Evolutionary conservation across 2,888 invertebrate species (phyloP).

Genomic region (Trichogramma dendrolimi): DNA sequence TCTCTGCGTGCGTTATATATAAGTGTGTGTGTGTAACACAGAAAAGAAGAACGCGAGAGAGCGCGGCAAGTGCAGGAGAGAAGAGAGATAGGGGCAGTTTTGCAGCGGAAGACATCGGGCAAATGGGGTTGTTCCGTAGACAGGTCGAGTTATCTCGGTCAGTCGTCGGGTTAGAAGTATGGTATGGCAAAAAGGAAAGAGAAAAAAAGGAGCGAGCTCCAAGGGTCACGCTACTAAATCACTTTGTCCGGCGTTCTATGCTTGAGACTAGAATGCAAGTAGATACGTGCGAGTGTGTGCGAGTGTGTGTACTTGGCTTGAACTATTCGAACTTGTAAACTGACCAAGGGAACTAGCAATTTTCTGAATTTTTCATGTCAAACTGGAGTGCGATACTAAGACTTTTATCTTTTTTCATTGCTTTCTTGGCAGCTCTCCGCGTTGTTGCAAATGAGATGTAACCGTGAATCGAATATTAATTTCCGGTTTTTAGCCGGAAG

Average conservation of each 20-base stretch:
- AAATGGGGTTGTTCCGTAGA: slow-evolving; percentile 51
- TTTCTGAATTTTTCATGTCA: slow-evolving; percentile 19
- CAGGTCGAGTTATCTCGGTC: slow-evolving; percentile 51
- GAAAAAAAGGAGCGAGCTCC: slow-evolving; percentile 7
- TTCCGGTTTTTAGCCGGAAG: too few species aligned
- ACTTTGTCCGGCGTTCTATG: slow-evolving; percentile 31
- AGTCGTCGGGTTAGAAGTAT: slow-evolving; percentile 40
- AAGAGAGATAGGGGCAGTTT: slow-evolving; percentile 40
- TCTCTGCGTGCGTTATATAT: too few species aligned
- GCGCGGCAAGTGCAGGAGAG: not conserved
- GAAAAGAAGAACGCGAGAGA: slow-evolving; percentile 1
- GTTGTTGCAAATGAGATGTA: too few species aligned
- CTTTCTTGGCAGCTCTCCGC: too few species aligned
- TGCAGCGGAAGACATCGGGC: slow-evolving; percentile 50
- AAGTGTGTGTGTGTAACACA: too few species aligned
- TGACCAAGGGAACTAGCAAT: not conserved
- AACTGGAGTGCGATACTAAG: not conserved
- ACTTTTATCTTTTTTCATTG: slow-evolving; percentile 3
- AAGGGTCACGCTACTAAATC: slow-evolving; percentile 49
- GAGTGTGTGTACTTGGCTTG: not conserved
- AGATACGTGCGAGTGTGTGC: not conserved
- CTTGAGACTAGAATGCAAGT: too few species aligned
- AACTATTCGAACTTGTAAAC: too few species aligned
- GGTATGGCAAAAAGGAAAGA: too few species aligned
- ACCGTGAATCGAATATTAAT: too few species aligned